These are phyloP conservation scores for Cantharis rufa DNA, from an alignment of 2,888 invertebrate genomes.

Conservation along the genomic window DNA sequence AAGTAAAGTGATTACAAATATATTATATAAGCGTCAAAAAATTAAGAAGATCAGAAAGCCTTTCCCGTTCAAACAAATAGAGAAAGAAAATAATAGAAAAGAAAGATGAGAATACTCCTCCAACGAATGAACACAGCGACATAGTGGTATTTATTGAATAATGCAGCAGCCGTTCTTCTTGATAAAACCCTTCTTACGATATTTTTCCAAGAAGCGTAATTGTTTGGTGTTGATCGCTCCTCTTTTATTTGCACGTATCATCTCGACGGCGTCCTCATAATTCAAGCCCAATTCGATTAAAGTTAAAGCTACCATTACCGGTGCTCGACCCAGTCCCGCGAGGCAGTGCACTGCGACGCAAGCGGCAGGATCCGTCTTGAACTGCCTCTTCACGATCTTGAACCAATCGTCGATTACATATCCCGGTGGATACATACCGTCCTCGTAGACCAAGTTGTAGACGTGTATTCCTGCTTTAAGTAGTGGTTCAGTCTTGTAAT, in stretches of 20 bases:
- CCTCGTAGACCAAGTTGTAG: constrained; percentile 93
- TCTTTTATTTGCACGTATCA: constrained; percentile 92
- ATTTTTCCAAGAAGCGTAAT: constrained; percentile 95
- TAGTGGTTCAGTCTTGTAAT: constrained; percentile 91
- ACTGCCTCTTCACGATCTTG: constrained; percentile 74
- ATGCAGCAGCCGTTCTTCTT: constrained; percentile 91
- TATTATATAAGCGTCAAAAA: not conserved
- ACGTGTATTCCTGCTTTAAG: constrained; percentile 88
- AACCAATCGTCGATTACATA: constrained; percentile 96
- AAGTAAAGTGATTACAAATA: not conserved
- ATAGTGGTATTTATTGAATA: constrained; percentile 63
- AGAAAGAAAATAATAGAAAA: not conserved
- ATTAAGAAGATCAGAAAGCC: not conserved
- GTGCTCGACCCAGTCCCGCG: constrained; percentile 96
- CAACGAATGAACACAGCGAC: constrained; percentile 17
- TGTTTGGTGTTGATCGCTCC: constrained; percentile 98
- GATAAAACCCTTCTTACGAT: constrained; percentile 87
- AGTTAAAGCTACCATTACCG: constrained; percentile 96
- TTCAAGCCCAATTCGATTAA: constrained; percentile 97
- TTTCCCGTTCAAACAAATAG: not conserved
- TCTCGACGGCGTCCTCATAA: constrained; percentile 98
- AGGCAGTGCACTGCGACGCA: constrained; percentile 99
- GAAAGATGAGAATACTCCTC: not conserved
- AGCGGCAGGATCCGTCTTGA: constrained; percentile 79
- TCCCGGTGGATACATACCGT: constrained; percentile 87